A percentile compares a stretch with the other conserved stretches of the same genome.
Evolutionary conservation across 2,113 vertebrate species (phyloP).

Genomic region (Talpa occidentalis): DNA sequence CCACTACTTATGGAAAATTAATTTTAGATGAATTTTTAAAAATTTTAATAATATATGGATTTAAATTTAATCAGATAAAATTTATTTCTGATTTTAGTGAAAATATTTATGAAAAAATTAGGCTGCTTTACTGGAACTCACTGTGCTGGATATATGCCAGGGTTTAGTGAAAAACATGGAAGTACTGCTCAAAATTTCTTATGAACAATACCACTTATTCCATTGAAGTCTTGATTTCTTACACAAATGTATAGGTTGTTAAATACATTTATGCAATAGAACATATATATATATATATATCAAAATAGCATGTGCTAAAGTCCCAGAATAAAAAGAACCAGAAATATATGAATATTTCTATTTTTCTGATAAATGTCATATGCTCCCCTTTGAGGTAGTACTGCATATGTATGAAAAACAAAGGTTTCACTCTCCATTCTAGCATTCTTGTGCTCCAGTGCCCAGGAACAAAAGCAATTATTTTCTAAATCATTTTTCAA

Average conservation of each 20-base stretch:
- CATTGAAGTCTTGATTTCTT: neutral
- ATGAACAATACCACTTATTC: neutral
- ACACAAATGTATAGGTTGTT: neutral
- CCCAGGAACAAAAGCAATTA: neutral
- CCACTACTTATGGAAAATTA: neutral
- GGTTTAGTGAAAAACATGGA: neutral
- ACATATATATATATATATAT: too few relatives aligned
- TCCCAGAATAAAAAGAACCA: neutral
- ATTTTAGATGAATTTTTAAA: neutral
- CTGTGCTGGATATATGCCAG: neutral
- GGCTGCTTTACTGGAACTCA: neutral
- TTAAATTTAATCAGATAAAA: slow-evolving; percentile 32
- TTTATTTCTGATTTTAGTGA: neutral
- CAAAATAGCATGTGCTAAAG: neutral
- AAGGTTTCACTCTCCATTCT: neutral
- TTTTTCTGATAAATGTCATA: neutral
- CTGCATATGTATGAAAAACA: neutral
- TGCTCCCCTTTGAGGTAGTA: neutral
- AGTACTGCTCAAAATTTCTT: neutral
- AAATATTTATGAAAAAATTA: neutral
- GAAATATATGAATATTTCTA: neutral
- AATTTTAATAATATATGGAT: neutral
- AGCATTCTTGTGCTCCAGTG: neutral
- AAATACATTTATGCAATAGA: neutral
- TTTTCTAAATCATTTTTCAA: neutral